These are phyloP conservation scores for Andrena fulva DNA, from an alignment of 2,888 invertebrate genomes.

Conservation along the genomic window DNA sequence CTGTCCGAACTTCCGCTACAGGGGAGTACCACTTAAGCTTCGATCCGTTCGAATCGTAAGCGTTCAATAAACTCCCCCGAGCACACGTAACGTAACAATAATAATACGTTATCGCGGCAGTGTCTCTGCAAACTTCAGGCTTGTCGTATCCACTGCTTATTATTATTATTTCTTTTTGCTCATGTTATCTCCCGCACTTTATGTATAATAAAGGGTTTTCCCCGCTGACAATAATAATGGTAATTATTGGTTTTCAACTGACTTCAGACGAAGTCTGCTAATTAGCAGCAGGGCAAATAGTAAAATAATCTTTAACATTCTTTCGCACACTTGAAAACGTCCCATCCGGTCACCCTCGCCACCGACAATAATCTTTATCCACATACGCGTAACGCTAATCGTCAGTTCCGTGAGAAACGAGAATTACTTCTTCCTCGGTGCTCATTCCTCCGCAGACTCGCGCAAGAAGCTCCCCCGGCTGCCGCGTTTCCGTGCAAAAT, in stretches of 20 bases:
- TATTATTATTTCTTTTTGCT: too few species aligned
- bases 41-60: constrained; percentile 30
- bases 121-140: neutral
- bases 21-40: constrained; percentile 30
- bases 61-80: constrained; percentile 21
- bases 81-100: neutral
- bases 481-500: constrained; percentile 14
- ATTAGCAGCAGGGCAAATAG: too few species aligned
- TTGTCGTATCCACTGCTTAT: too few species aligned
- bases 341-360: neutral
- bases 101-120: neutral
- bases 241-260: too few species aligned
- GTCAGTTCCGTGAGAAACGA: neutral
- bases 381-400: neutral
- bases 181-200: too few species aligned
- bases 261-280: too few species aligned
- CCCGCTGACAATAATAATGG: too few species aligned
- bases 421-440: constrained; percentile 3
- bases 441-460: constrained; percentile 16
- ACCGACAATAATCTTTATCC: neutral
- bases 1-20: constrained; percentile 62
- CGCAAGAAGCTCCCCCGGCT: neutral
- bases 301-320: too few species aligned
- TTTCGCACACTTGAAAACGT: neutral
- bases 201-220: too few species aligned